phyloP scores from a whole-genome alignment of 2,113 vertebrate species.

The Sinocyclocheilus rhinocerous region DNA sequence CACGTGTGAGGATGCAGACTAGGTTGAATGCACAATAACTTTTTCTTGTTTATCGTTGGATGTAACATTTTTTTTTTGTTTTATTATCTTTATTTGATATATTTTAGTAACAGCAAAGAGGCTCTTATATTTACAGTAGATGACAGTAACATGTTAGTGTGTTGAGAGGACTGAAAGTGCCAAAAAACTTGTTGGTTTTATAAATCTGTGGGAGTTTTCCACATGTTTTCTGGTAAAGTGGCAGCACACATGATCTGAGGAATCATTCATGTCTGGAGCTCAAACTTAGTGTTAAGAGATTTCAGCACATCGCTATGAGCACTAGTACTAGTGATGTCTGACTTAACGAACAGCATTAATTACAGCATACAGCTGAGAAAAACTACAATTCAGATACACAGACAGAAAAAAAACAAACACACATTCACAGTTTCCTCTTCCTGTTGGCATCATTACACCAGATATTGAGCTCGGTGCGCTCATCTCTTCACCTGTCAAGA shows the following conservation, averaged over 20 bases:
- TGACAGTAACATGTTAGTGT: no score
- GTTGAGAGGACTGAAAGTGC: no score
- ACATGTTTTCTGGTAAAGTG: no score
- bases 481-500: conserved; percentile 31
- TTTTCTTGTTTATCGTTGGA: no score
- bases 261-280: background rate
- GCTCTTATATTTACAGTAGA: no score
- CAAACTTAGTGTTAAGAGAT: background rate
- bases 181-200: no score
- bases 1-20: no score
- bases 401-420: background rate
- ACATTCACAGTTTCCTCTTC: conserved; percentile 5
- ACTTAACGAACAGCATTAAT: background rate
- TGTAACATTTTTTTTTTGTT: no score
- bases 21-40: no score
- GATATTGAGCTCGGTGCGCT: conserved; percentile 12
- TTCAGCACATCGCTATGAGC: background rate
- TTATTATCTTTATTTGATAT: no score
- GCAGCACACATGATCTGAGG: background rate
- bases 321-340: background rate
- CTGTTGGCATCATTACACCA: background rate
- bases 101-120: no score
- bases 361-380: background rate
- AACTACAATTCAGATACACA: background rate
- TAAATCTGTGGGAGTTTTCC: no score